phyloP scores from a whole-genome alignment of 2,797 vertebrate genomes.

The Dromococcyx pavoninus region DNA sequence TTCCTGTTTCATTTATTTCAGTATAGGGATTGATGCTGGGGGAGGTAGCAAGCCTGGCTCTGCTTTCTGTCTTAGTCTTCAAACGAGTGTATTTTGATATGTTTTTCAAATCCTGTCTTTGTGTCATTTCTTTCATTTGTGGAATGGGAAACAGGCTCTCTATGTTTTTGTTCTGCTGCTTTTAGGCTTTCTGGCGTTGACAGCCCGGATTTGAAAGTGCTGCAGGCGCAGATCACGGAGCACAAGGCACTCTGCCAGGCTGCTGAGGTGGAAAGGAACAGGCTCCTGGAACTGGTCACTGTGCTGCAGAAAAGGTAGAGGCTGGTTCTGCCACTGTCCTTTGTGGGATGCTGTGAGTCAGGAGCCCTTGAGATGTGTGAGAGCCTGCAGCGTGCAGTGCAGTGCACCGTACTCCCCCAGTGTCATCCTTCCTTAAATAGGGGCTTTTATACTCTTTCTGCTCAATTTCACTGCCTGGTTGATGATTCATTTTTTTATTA shows the following conservation, averaged over 20 bases:
- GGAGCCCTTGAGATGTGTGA: not conserved
- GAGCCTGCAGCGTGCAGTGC: not conserved
- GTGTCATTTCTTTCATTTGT: not conserved
- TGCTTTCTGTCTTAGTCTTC: not conserved
- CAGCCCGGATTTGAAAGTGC: conserved; percentile 51
- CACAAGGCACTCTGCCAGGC: conserved; percentile 78
- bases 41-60: not conserved
- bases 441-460: not conserved
- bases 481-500: not conserved
- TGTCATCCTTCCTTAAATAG: not conserved
- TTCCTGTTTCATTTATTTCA: not conserved
- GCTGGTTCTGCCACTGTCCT: not conserved
- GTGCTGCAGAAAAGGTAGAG: conserved; percentile 76
- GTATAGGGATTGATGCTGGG: not conserved
- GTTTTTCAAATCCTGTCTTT: not conserved
- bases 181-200: not conserved
- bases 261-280: conserved; percentile 77
- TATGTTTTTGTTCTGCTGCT: not conserved
- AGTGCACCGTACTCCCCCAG: fast-evolving
- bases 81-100: not conserved
- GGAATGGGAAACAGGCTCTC: not conserved
- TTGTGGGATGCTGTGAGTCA: not conserved
- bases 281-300: conserved; percentile 78
- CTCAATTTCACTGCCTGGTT: not conserved
- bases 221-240: conserved; percentile 75